phyloP scores from a whole-genome alignment of 2,113 vertebrate genomes.

The Phrynocephalus versicolor region DNA sequence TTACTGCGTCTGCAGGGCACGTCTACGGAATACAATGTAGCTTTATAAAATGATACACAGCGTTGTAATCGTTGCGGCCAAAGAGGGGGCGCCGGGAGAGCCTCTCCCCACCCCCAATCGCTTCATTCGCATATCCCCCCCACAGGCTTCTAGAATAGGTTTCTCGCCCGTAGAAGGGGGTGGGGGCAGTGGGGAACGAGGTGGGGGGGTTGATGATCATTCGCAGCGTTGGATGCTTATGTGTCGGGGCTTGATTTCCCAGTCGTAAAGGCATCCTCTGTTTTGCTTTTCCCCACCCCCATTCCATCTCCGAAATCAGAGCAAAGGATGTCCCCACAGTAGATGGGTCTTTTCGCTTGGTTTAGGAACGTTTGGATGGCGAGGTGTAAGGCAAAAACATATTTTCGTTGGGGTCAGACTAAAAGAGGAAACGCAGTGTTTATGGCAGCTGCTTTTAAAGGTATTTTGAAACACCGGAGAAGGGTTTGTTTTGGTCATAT shows the following conservation, averaged over 20 bases:
- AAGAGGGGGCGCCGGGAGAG: background rate
- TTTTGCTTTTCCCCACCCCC: background rate
- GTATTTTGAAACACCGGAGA: background rate
- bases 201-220: background rate
- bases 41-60: slow-evolving; percentile 29
- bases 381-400: background rate
- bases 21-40: slow-evolving; percentile 28
- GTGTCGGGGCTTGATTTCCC: background rate
- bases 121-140: background rate
- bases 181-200: background rate
- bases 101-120: slow-evolving; percentile 13
- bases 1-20: slow-evolving; percentile 28
- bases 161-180: background rate
- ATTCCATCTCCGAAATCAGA: slow-evolving; percentile 7
- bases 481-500: background rate
- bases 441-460: background rate
- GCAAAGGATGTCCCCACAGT: background rate
- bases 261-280: slow-evolving; percentile 1
- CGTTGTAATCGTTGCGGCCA: background rate
- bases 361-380: background rate
- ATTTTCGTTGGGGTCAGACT: background rate
- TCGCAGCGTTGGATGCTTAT: background rate
- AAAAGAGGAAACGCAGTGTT: background rate
- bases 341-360: background rate
- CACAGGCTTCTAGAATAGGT: background rate